These are phyloP conservation scores for Pogonus chalceus DNA, from an alignment of 1,140 invertebrate genomes.

Conservation along the genomic window DNA sequence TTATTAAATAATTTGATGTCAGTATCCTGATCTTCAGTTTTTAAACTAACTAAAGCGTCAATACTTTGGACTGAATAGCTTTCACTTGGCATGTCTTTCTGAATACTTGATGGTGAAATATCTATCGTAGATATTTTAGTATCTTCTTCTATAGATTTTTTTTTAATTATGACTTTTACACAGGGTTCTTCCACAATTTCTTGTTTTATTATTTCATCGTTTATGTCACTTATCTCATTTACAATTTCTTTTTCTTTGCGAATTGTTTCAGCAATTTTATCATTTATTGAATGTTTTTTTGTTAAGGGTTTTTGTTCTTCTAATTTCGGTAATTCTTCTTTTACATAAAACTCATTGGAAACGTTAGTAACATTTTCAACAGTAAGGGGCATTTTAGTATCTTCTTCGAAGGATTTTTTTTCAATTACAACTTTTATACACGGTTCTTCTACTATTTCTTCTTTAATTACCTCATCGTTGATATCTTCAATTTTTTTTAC, in stretches of 20 bases:
- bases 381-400: background rate
- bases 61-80: too few relatives aligned
- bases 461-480: background rate
- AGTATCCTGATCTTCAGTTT: too few relatives aligned
- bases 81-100: background rate
- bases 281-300: background rate
- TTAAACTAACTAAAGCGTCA: too few relatives aligned
- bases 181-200: slow-evolving; percentile 19
- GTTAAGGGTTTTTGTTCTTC: background rate
- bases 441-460: slow-evolving; percentile 17
- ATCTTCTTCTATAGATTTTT: background rate
- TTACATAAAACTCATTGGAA: too few relatives aligned
- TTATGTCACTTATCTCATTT: slow-evolving; percentile 13
- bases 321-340: slow-evolving; percentile 17
- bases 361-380: background rate
- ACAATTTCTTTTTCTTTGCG: slow-evolving; percentile 16
- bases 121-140: background rate
- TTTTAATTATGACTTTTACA: slow-evolving; percentile 10
- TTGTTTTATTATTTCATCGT: background rate
- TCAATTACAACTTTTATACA: slow-evolving; percentile 13
- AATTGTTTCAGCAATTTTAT: slow-evolving; percentile 13
- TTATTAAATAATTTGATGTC: too few relatives aligned
- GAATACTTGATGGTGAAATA: background rate
- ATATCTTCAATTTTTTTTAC: slow-evolving; percentile 15
- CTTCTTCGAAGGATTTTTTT: background rate